Conservation (phyloP, 2,888 invertebrate species). For the Phanerotoma sp. region DNA sequence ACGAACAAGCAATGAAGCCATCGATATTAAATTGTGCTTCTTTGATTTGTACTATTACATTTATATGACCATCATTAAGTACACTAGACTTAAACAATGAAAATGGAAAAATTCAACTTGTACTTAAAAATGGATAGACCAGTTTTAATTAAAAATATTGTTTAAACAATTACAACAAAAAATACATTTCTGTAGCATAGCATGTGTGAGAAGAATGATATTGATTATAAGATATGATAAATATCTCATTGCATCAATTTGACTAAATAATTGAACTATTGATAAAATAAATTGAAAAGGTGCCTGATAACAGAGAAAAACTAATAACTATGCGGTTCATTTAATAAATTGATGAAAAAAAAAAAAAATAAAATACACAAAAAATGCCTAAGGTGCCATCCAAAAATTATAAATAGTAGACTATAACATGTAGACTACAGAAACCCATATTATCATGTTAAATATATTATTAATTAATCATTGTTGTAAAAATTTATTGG, state of each 20-base stretch:
- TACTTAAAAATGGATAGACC: background rate
- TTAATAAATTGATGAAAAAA: background rate
- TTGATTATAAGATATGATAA: background rate
- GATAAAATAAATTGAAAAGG: background rate
- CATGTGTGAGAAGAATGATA: background rate
- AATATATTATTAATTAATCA: background rate
- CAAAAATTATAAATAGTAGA: background rate
- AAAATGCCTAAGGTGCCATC: conserved; percentile 21
- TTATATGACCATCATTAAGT: too few species aligned
- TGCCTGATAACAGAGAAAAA: background rate
- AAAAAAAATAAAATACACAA: background rate
- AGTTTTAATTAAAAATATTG: background rate
- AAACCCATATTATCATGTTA: background rate
- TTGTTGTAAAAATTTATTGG: background rate
- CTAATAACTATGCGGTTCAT: background rate
- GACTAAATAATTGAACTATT: too few species aligned
- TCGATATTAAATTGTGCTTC: too few species aligned
- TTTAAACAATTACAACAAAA: too few species aligned
- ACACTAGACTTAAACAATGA: background rate
- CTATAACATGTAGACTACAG: too few species aligned
- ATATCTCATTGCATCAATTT: too few species aligned
- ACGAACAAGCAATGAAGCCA: too few species aligned
- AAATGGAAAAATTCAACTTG: background rate
- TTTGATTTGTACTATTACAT: too few species aligned
- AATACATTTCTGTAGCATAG: background rate